phyloP scores from a whole-genome alignment of 2,888 invertebrate genomes.

The Nesidiocoris tenuis region DNA sequence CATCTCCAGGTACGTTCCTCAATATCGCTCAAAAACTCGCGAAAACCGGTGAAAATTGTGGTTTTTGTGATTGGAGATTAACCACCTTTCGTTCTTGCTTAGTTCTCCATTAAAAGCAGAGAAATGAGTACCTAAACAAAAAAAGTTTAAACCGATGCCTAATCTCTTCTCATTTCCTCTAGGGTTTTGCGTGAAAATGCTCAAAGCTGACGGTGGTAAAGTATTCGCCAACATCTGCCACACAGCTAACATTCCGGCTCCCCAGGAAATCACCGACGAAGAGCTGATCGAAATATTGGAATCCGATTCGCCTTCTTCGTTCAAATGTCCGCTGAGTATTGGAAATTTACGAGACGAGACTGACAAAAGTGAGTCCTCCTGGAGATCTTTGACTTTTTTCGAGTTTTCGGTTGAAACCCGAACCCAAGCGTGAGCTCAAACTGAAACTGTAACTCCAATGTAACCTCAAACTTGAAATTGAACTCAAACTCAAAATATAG shows the following conservation, averaged over 20 bases:
- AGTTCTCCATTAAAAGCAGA: neutral
- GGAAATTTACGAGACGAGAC: constrained; percentile 74
- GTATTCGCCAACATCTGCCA: constrained; percentile 84
- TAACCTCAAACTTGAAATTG: too few relatives aligned
- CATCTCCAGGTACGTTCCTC: constrained; percentile 14
- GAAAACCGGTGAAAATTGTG: neutral
- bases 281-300: constrained; percentile 69
- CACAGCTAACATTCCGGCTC: constrained; percentile 72
- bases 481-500: too few relatives aligned
- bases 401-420: too few relatives aligned
- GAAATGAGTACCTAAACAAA: too few relatives aligned
- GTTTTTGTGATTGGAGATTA: too few relatives aligned
- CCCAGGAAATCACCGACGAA: constrained; percentile 66
- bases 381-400: too few relatives aligned
- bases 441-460: too few relatives aligned
- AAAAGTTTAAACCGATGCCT: neutral
- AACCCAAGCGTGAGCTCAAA: too few relatives aligned
- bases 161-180: constrained; percentile 50
- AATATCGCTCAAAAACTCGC: neutral
- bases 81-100: too few relatives aligned
- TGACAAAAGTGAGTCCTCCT: constrained; percentile 70
- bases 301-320: constrained; percentile 68
- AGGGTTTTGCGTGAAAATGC: constrained; percentile 80
- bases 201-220: constrained; percentile 66
- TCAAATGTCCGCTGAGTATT: constrained; percentile 86